Evolutionary conservation across 2,888 invertebrate genomes (phyloP), one percentile per base, ranked within the genome.

Genomic region (Xylota segnis): DNA sequence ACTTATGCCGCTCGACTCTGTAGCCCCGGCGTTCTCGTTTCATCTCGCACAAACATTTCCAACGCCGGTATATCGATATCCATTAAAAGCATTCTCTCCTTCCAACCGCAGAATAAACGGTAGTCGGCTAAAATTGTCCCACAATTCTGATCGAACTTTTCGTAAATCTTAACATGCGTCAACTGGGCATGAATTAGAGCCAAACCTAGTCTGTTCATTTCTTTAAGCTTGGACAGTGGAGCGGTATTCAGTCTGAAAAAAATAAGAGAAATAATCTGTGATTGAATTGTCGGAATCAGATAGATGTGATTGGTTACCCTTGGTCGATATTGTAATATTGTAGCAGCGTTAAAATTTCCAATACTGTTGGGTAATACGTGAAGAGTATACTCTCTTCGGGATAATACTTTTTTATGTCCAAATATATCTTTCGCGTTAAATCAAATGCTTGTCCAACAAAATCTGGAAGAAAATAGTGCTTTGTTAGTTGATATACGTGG

Each of bases 251-350:
- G 7, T 3, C 74, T 75, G 27, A 56, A 65, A 0, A 56, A 65
- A 0, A 43, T 4, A 16, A 6, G 12, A n/a, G 16, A 23, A 32
- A 14, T 9, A 16, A 40, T 14, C 1, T 59, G 0, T 1, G 5
- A 27, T 37, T 16, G 2, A 27, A 6, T 10, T 18, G 9, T 47
- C 12, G 9, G 6, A n/a, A 23, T 9, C 4, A 1, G 3, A 1
- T 29, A 6, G 5, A 6, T 45, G 18, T 0, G 9, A 1, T 27
- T 0, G 2, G 6, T 65, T 56, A 75, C 74, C 45, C 12, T 45
- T 56, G 34, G 54, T 75, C 74, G 18, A 75, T 63, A 23, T 75
- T 75, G 12, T 45, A 65, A 23, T 45, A 34, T 45, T 65, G 74
- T 4, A 75, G 56, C 12, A 65, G 45, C 2, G 56, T 45, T 2